A percentile compares a stretch with the other conserved stretches of the same genome.
Evolutionary conservation across 2,888 invertebrate species (phyloP).

Genomic region (Chaitophorus viminalis): DNA sequence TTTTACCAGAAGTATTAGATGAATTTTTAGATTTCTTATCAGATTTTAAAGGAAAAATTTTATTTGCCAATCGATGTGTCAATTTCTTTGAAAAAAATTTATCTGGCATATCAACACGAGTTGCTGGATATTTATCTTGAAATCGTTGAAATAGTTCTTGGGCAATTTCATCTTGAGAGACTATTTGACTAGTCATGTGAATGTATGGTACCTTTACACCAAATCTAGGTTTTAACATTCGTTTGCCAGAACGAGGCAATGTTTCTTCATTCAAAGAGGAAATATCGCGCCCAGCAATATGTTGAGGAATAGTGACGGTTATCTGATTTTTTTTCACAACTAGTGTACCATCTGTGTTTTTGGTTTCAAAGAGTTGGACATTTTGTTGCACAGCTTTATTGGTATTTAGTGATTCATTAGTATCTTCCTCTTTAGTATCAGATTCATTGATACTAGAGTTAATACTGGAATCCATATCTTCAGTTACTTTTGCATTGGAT

Average conservation of each 20-base stretch:
- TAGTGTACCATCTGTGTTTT: constrained; percentile 26
- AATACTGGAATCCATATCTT: not conserved
- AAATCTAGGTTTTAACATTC: constrained; percentile 68
- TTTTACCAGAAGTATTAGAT: constrained; percentile 3
- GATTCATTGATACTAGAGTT: not conserved
- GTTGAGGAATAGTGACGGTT: constrained; percentile 65
- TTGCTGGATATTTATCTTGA: constrained; percentile 68
- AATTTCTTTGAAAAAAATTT: constrained; percentile 71
- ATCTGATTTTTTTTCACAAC: constrained; percentile 44
- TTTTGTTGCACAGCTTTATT: not conserved
- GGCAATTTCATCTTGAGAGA: constrained; percentile 71
- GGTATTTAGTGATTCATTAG: not conserved
- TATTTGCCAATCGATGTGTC: constrained; percentile 69
- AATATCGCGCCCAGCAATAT: constrained; percentile 68
- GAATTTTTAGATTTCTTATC: constrained; percentile 20
- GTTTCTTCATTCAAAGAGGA: constrained; percentile 68
- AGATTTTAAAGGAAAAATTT: constrained; percentile 45
- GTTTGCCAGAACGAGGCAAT: constrained; percentile 66
- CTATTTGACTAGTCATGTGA: constrained; percentile 71
- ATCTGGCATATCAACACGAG: constrained; percentile 67
- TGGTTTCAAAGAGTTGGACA: not conserved
- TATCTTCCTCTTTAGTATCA: not conserved
- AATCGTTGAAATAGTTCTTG: constrained; percentile 71
- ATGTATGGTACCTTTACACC: constrained; percentile 69
- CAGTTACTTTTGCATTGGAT: not conserved